These are phyloP conservation scores for Leucophenga montana DNA, from an alignment of 2,888 invertebrate species.

Conservation along the genomic window DNA sequence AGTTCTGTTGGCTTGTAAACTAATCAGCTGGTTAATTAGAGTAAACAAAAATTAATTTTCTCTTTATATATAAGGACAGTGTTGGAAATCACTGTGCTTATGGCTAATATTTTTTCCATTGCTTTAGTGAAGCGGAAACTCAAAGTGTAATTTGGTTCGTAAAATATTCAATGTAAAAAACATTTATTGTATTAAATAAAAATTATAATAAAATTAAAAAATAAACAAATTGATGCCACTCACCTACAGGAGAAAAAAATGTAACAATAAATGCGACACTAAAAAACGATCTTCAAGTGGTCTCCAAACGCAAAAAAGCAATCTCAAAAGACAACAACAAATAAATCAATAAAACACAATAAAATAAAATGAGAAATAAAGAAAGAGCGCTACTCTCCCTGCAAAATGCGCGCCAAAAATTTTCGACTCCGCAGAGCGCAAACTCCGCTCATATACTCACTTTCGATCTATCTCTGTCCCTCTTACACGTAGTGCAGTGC, in stretches of 20 bases:
- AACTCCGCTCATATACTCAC: constrained; percentile 38
- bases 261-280: too few relatives aligned
- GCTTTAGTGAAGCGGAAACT: too few relatives aligned
- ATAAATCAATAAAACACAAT: constrained; percentile 25
- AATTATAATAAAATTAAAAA: not conserved
- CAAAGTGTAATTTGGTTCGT: too few relatives aligned
- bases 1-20: too few relatives aligned
- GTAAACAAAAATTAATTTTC: too few relatives aligned
- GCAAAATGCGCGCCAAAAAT: constrained; percentile 55
- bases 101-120: too few relatives aligned
- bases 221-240: not conserved
- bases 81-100: too few relatives aligned
- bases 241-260: too few relatives aligned
- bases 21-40: too few relatives aligned
- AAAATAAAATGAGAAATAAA: not conserved
- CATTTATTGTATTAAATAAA: not conserved
- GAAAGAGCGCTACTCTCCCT: not conserved
- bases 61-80: too few relatives aligned
- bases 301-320: not conserved
- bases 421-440: constrained; percentile 44
- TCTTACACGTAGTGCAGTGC: constrained; percentile 44
- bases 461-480: constrained; percentile 35
- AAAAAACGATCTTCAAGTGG: not conserved
- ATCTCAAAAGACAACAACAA: constrained; percentile 7
- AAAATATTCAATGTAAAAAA: not conserved